phyloP scores from a whole-genome alignment of 2,888 invertebrate species.

The Diaprepes abbreviatus region DNA sequence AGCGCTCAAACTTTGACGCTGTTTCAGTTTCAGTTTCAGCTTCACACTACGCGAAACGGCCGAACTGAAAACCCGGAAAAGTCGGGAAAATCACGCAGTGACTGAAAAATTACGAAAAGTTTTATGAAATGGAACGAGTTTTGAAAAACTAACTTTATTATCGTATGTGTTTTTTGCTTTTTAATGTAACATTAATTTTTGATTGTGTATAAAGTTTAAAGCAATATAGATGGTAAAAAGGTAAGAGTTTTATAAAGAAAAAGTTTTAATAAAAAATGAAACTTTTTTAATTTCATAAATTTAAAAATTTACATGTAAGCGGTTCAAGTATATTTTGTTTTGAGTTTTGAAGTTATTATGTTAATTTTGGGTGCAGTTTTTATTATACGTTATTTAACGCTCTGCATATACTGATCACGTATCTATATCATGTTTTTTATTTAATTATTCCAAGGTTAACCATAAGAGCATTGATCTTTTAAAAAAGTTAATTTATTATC shows the following conservation, averaged over 20 bases:
- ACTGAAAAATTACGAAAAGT: constrained; percentile 15
- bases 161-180: background rate
- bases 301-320: no score
- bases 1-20: constrained; percentile 36
- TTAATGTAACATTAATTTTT: background rate
- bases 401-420: no score
- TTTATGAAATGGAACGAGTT: constrained; percentile 7
- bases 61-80: background rate
- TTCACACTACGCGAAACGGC: constrained; percentile 27
- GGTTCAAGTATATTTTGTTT: no score
- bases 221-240: background rate
- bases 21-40: constrained; percentile 47
- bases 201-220: background rate
- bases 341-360: no score
- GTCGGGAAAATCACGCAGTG: constrained; percentile 28
- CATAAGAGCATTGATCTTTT: no score
- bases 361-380: no score
- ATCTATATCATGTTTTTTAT: no score
- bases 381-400: no score
- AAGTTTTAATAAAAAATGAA: no score
- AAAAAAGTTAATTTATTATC: no score
- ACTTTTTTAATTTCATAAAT: no score
- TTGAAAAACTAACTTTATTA: background rate
- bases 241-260: background rate
- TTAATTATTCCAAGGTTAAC: no score